Evolutionary conservation across 2,113 vertebrate species (phyloP).

Genomic region (Chaetodon auriga): DNA sequence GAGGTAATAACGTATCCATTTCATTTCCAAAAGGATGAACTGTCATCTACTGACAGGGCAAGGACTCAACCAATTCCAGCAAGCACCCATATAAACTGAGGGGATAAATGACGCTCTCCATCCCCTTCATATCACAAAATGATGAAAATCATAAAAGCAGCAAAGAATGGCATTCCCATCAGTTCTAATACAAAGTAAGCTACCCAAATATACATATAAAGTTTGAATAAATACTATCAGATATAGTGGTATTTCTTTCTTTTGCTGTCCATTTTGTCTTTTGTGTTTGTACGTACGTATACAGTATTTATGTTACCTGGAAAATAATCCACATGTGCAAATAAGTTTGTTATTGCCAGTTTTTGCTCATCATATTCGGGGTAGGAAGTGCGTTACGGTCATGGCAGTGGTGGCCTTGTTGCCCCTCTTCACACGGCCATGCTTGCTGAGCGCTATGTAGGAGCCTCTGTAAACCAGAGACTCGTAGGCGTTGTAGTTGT

Average conservation of each 20-base stretch:
- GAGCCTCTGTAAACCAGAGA: slow-evolving; percentile 87
- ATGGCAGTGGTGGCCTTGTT: slow-evolving; percentile 92
- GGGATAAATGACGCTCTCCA: slow-evolving; percentile 55
- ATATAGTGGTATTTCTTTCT: slow-evolving; percentile 79
- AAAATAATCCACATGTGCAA: slow-evolving; percentile 90
- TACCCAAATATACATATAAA: slow-evolving; percentile 90
- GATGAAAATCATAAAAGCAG: slow-evolving; percentile 87
- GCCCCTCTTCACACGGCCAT: slow-evolving; percentile 92
- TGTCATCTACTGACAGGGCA: slow-evolving; percentile 73
- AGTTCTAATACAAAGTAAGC: slow-evolving; percentile 85
- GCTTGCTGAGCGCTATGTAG: slow-evolving; percentile 95
- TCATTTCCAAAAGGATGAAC: slow-evolving; percentile 67
- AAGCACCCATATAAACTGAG: slow-evolving; percentile 78
- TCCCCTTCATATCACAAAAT: slow-evolving; percentile 72
- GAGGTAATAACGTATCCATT: slow-evolving; percentile 86
- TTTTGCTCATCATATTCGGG: slow-evolving; percentile 89
- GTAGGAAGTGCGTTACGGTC: slow-evolving; percentile 97
- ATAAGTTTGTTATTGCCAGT: slow-evolving; percentile 83
- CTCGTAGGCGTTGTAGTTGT: slow-evolving; percentile 98
- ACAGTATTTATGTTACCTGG: slow-evolving; percentile 82
- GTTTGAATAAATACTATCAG: slow-evolving; percentile 86
- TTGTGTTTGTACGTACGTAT: slow-evolving; percentile 70
- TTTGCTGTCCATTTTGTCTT: slow-evolving; percentile 73
- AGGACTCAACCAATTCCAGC: slow-evolving; percentile 77
- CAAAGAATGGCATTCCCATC: slow-evolving; percentile 82